A percentile compares a stretch with the other conserved stretches of the same genome.
These are phyloP conservation scores for Euclidia mi DNA, from an alignment of 2,888 invertebrate species.

Conservation along the genomic window DNA sequence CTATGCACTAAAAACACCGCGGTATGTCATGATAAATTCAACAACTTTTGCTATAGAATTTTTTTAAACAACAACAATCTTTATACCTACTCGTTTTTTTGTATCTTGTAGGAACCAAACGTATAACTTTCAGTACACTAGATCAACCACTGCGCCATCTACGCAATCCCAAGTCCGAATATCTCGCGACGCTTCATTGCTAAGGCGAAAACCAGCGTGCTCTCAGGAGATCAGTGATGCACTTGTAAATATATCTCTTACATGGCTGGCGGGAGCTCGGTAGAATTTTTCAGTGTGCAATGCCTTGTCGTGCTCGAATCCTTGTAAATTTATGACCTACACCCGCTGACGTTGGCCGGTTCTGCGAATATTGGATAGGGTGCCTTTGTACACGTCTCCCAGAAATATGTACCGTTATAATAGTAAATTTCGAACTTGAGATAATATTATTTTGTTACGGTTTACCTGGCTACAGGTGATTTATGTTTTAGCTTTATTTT, in stretches of 20 bases:
- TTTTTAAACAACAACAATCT: too few species aligned
- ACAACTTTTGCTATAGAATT: too few species aligned
- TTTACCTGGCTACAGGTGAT: neutral
- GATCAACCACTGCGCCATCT: too few species aligned
- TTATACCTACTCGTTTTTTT: too few species aligned
- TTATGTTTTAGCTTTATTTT: too few species aligned
- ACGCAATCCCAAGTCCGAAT: too few species aligned
- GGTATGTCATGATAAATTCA: too few species aligned
- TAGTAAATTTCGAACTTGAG: constrained; percentile 16
- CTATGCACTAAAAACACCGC: too few species aligned
- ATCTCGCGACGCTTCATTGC: neutral
- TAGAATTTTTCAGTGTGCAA: constrained; percentile 85
- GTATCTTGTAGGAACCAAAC: too few species aligned
- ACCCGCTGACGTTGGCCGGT: constrained; percentile 76
- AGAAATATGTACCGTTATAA: constrained; percentile 60
- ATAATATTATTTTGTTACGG: too few species aligned
- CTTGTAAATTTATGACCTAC: constrained; percentile 85
- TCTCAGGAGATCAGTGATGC: constrained; percentile 37
- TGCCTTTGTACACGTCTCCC: constrained; percentile 71
- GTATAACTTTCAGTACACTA: too few species aligned
- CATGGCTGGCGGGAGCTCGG: constrained; percentile 66
- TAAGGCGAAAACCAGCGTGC: constrained; percentile 15
- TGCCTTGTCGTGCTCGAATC: constrained; percentile 83
- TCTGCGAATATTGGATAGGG: constrained; percentile 74
- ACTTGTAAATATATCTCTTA: constrained; percentile 55